Evolutionary conservation across 2,888 invertebrate genomes (phyloP), one percentile per base, ranked within the genome.

Genomic region (Torymus aiolomorphi): DNA sequence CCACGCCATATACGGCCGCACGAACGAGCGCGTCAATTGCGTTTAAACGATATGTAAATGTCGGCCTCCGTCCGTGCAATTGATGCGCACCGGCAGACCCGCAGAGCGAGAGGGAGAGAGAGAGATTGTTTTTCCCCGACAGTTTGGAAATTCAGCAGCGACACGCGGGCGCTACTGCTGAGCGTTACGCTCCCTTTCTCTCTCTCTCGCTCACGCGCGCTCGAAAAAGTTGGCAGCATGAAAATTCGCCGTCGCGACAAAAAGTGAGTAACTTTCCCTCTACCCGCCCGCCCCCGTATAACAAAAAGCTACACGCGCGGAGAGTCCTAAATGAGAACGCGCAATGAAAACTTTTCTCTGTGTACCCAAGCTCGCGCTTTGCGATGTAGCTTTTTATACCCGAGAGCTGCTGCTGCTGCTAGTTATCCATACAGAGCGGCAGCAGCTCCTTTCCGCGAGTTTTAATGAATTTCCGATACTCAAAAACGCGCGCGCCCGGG

Each of bases 21-120:
- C 42, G 20, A 42, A 56, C 14, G 24, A 52, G 13, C 54, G 76
- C 70, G 76, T 16, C n/a, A 77, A 74, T 65, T 74, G 73, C 73
- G 65, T 49, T 74, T 74, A 74, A 71, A 70, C 67, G 76, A 76
- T 70, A 63, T 70, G 70, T 56, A 77, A 77, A 77, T 71, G 62
- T 13, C 31, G 18, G 52, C 10, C 16, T 42, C 8, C 42, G 42
- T 42, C 31, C 16, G 18, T 20, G 74, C 71, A 31, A 54, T 76
- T 59, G 67, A 72, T 52, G 62, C 67, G 42, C 42, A 42, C 42
- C 42, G 42, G 42, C 8, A 10, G 4, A 31, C 3, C 31, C 31
- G 8, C 42, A 42, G 8, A 42, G 42, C 4, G 42, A 8, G 42
- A 8, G 42, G 8, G 42, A 42, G 8, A 42, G 49, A n/a, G 12